Evolutionary conservation across 2,113 vertebrate species (phyloP).

Genomic region (Nothoprocta perdicaria): DNA sequence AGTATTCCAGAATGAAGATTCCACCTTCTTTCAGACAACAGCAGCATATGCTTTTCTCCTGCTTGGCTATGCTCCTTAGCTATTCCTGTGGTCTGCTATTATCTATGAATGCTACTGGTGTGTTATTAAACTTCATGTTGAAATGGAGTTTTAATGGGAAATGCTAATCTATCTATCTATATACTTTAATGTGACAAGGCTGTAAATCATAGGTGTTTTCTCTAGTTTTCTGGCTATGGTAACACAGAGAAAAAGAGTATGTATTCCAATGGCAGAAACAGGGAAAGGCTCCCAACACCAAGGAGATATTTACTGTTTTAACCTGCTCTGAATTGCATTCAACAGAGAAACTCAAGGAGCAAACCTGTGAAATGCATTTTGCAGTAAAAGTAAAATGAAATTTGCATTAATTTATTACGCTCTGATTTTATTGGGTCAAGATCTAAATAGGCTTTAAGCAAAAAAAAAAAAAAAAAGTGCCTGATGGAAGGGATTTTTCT

Average conservation of each 20-base stretch:
- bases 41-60: neutral
- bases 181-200: neutral
- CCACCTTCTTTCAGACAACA: neutral
- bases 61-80: neutral
- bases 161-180: neutral
- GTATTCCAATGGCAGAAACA: neutral
- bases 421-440: neutral
- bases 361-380: neutral
- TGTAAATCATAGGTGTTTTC: neutral
- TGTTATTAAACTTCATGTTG: neutral
- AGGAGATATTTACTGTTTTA: neutral
- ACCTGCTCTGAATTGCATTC: neutral
- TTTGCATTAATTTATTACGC: slow-evolving; percentile 10
- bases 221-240: neutral
- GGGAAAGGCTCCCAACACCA: neutral
- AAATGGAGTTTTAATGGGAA: slow-evolving; percentile 36
- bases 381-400: slow-evolving; percentile 20
- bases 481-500: slow-evolving; percentile 2
- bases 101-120: neutral
- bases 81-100: slow-evolving; percentile 3
- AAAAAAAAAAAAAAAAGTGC: neutral
- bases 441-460: slow-evolving; percentile 19
- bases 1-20: slow-evolving; percentile 11
- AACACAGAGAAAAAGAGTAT: neutral
- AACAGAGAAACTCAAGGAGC: neutral